Evolutionary conservation across 2,797 vertebrate genomes (phyloP), one percentile per base, ranked within the genome.

Genomic region (Hippoglossus hippoglossus): DNA sequence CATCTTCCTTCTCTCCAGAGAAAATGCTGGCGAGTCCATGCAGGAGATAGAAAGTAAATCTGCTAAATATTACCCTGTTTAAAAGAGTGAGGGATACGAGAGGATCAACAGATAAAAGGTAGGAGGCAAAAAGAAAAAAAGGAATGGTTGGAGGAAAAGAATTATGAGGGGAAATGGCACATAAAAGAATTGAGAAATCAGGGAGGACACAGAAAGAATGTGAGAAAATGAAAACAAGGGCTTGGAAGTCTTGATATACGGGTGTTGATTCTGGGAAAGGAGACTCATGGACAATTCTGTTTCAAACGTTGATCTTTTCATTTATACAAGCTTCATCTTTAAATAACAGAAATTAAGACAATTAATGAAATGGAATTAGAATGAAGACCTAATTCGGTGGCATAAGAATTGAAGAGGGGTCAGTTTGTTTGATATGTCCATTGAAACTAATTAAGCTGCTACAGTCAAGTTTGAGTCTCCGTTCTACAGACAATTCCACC

Each of bases 21-120:
- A 3, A 22, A 50, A 80, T 63, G 65, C 77, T 79, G 63, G 18
- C 70, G 58, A 76, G 67, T 46, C 22, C 63, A 77, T 81, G 76
- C 76, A 85, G 31, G 36, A 58, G 18, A 56, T 3, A 39, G 9
- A 34, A 67, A 67, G 58, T 8, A 24, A 64, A 47, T 68, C 22
- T 36, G 41, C 16, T 56, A 34, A 52, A 65, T 15, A 22, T 51
- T 22, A 28, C 1, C 7, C 50, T 41, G 26, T 44, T 66, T 39
- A 36, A 13, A 65, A 61, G 39, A 49, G 69, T 18, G 62, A 73
- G 31, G 15, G 9, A 64, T 15, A 52, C 3, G 9, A 52, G 62
- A 57, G 5, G 12, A 67, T 41, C 24, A 41, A 75, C 16, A 51
- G 16, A 70, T 46, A 39, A n/a, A 63, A 51, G 34, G 15, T 9